Percentiles rank a stretch among this genome's conserved stretches.
Evolutionary conservation across 30 jellyfish, hydroid and myxozoan species (phyloP).

Genomic region (Cassiopea andromeda): DNA sequence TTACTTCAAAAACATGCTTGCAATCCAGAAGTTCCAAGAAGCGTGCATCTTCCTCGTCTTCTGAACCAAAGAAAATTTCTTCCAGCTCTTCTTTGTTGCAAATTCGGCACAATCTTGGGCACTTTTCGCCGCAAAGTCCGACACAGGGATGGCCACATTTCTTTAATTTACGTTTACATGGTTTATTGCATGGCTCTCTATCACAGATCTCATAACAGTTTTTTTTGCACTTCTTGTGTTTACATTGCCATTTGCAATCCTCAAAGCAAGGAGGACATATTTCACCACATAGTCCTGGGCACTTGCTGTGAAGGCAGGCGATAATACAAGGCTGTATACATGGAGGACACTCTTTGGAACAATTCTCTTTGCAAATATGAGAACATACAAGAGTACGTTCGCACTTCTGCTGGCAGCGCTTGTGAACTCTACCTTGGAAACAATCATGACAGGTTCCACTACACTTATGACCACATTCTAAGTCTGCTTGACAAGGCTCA

Average conservation of each 20-base stretch:
- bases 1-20: conserved; percentile 72
- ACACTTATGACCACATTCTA: conserved; percentile 83
- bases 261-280: conserved; percentile 47
- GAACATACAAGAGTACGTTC: conserved; percentile 50
- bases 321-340: conserved; percentile 41
- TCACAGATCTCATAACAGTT: conserved; percentile 60
- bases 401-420: conserved; percentile 54
- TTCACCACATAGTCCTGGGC: conserved; percentile 44
- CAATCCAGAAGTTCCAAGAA: conserved; percentile 69
- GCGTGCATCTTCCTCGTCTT: conserved; percentile 80
- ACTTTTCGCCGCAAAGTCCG: conserved; percentile 76
- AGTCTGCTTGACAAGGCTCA: conserved; percentile 28
- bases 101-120: conserved; percentile 63
- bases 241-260: conserved; percentile 45
- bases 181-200: conserved; percentile 65
- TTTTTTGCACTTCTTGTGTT: conserved; percentile 49
- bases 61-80: conserved; percentile 82
- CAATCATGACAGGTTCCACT: conserved; percentile 72
- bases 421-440: conserved; percentile 61
- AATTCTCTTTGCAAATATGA: conserved; percentile 58
- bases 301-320: conserved; percentile 33
- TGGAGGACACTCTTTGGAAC: conserved; percentile 72
- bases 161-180: conserved; percentile 14
- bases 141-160: conserved; percentile 68
- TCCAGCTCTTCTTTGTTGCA: conserved; percentile 73